Conservation (phyloP, 1,140 invertebrate species). For the Theocolax elegans region DNA sequence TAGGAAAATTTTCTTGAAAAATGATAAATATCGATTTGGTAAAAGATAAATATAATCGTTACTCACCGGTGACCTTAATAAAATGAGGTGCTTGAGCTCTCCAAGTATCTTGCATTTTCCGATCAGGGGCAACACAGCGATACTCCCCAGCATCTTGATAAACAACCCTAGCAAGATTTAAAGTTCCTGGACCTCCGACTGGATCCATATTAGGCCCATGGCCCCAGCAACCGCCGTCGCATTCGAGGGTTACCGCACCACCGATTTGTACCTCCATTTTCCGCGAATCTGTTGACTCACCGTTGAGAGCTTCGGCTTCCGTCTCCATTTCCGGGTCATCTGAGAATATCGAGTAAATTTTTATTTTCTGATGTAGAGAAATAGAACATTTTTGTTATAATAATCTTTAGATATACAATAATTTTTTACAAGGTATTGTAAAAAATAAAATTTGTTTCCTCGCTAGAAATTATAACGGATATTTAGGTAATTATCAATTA, state of each 20-base stretch:
- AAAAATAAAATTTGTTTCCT: too few relatives aligned
- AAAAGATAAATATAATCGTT: too few relatives aligned
- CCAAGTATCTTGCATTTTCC: slow-evolving; percentile 68
- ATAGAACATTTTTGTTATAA: too few relatives aligned
- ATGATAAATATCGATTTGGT: too few relatives aligned
- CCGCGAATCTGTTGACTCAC: slow-evolving; percentile 69
- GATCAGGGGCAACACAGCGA: slow-evolving; percentile 75
- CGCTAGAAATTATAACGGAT: too few relatives aligned
- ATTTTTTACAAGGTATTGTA: too few relatives aligned
- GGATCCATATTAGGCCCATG: slow-evolving; percentile 72
- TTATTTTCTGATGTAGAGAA: too few relatives aligned
- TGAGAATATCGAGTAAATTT: slow-evolving; percentile 49
- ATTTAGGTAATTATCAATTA: too few relatives aligned
- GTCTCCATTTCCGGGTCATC: slow-evolving; percentile 72
- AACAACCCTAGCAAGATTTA: slow-evolving; percentile 75
- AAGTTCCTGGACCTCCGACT: slow-evolving; percentile 71
- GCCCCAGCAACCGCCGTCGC: slow-evolving; percentile 76
- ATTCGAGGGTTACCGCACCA: slow-evolving; percentile 85
- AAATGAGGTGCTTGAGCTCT: slow-evolving; percentile 67
- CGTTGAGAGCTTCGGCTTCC: slow-evolving; percentile 64
- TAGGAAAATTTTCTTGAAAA: too few relatives aligned
- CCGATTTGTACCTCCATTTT: slow-evolving; percentile 84
- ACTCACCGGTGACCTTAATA: slow-evolving; percentile 71
- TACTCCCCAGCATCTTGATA: slow-evolving; percentile 84
- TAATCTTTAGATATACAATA: too few relatives aligned